Conservation (phyloP, 1,140 invertebrate species). For the Zaprionus ornatus region DNA sequence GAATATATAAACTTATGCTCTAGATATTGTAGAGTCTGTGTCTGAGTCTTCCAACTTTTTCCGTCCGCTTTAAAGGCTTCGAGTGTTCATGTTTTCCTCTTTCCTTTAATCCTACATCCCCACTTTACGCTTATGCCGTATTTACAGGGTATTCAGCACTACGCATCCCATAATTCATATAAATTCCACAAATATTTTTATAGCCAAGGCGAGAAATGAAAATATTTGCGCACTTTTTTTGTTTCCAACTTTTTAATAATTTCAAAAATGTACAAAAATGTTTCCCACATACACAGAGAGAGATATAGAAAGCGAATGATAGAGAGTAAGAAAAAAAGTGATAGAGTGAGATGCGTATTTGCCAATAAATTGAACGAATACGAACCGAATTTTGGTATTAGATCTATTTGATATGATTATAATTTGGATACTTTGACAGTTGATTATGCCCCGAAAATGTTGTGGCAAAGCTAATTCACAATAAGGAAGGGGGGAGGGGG, state of each 20-base stretch:
- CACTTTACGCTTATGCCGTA: not conserved
- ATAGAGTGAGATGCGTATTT: not conserved
- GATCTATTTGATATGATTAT: constrained; percentile 6
- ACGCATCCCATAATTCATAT: not conserved
- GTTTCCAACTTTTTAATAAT: not conserved
- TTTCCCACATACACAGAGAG: not conserved
- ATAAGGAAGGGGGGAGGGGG: not conserved
- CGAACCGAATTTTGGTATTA: not conserved
- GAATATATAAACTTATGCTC: no score
- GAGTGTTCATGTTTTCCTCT: no score
- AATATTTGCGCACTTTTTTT: not conserved
- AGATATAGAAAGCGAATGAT: no score
- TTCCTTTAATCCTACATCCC: no score
- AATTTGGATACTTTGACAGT: not conserved
- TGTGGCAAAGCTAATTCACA: constrained; percentile 9
- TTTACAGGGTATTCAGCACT: not conserved
- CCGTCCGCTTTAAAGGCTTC: no score
- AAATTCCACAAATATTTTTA: not conserved
- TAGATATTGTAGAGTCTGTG: no score
- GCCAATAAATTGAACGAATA: not conserved
- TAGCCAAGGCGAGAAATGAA: not conserved
- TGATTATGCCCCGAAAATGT: not conserved
- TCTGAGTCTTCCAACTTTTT: no score
- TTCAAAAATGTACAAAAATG: not conserved
- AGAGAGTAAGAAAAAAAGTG: not conserved